Conservation (phyloP, 2,797 vertebrate species). For the Platyrinchus mystaceus region DNA sequence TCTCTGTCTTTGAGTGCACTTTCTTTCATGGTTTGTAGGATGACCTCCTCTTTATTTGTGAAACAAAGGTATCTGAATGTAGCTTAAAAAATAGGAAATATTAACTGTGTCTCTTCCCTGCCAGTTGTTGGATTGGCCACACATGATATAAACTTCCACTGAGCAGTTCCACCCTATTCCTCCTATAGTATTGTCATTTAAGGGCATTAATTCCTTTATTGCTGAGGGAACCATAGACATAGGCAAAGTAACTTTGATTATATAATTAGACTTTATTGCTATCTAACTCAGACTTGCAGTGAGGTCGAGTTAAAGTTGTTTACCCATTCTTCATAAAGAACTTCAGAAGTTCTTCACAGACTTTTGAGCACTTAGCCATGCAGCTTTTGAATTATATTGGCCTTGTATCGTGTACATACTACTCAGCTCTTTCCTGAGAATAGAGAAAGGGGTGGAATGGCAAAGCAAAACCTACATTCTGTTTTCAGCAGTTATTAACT, state of each 20-base stretch:
- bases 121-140: not conserved
- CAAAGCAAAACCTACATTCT: not conserved
- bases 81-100: not conserved
- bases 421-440: not conserved
- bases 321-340: not conserved
- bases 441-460: not conserved
- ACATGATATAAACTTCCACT: not conserved
- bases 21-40: not conserved
- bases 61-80: not conserved
- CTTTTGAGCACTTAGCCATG: not conserved
- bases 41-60: not conserved
- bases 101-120: not conserved
- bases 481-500: not conserved
- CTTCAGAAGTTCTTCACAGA: not conserved
- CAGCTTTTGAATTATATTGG: not conserved
- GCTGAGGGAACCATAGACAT: not conserved
- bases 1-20: not conserved
- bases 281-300: not conserved
- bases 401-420: not conserved
- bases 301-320: conserved; percentile 8
- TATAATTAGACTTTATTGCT: conserved; percentile 1
- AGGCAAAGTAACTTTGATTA: not conserved
- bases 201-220: not conserved
- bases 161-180: not conserved
- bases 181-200: not conserved